phyloP scores from a whole-genome alignment of 1,140 invertebrate species.

The Drosophila pandora region DNA sequence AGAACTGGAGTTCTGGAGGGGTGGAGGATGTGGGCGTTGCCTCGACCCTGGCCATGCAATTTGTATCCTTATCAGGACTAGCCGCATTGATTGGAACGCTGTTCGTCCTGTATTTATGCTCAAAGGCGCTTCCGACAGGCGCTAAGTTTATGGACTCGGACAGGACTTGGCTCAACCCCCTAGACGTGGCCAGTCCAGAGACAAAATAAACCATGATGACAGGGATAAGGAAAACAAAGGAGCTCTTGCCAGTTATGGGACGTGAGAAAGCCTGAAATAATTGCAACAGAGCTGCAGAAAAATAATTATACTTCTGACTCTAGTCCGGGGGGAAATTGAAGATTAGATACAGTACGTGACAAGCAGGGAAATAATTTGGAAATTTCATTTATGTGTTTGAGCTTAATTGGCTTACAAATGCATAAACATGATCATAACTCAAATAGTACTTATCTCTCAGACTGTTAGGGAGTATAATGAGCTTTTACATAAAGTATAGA shows the following conservation, averaged over 20 bases:
- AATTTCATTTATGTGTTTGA: neutral
- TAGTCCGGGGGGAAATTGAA: slow-evolving; percentile 29
- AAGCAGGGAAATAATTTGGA: slow-evolving; percentile 21
- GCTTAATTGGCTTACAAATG: slow-evolving; percentile 1
- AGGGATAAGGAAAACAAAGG: slow-evolving; percentile 39
- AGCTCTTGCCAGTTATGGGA: slow-evolving; percentile 20
- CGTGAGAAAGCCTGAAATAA: slow-evolving; percentile 41
- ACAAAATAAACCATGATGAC: slow-evolving; percentile 66
- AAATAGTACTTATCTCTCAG: neutral
- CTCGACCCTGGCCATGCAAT: slow-evolving; percentile 59
- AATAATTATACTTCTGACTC: slow-evolving; percentile 30
- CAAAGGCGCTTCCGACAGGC: slow-evolving; percentile 53
- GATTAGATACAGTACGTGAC: slow-evolving; percentile 37
- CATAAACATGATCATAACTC: slow-evolving; percentile 5
- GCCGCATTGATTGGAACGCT: slow-evolving; percentile 68
- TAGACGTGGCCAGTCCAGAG: slow-evolving; percentile 41
- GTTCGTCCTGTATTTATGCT: slow-evolving; percentile 51
- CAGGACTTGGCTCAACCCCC: slow-evolving; percentile 3
- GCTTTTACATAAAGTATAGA: neutral
- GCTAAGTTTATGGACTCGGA: slow-evolving; percentile 53
- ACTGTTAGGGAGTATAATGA: neutral
- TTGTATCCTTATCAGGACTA: slow-evolving; percentile 70
- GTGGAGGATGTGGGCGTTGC: slow-evolving; percentile 52
- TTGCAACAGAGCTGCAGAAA: slow-evolving; percentile 22
- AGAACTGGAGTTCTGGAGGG: neutral